Base-by-base conservation (phyloP, 2,888 invertebrate species). In the Meloe dianella region DNA sequence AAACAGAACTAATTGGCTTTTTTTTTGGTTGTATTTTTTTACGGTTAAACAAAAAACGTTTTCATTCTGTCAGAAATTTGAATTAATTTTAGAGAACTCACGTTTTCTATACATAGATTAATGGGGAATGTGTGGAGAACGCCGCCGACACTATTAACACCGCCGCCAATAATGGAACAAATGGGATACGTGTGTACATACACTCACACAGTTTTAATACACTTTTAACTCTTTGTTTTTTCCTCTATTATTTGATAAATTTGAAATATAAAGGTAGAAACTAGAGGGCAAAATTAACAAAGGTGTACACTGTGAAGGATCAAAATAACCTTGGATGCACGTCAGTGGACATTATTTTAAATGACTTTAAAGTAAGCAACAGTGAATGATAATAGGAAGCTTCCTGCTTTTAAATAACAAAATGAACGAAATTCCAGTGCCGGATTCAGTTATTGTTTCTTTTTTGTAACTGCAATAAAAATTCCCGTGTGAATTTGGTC, bases 351-450 rank as follows among this genome's bases (percentile, higher is more conserved):
- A 51, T 75, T 71, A 73, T 71, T 73, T 22, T 73, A 72, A 69
- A 77, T 76, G 75, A 77, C 77, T 75, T 73, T 75, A 73, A 54
- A 71, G 76, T 74, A 69, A 75, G 74, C 75, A 75, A 74, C 74
- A 75, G 75, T 76, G 75, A 71, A 54, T 73, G 73, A 78, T 80
- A 82, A 82, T 82, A 73, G 80, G 77, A 75, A 73, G 77, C 76
- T 82, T 82, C 82, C 82, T 80, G 81, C 76, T 57, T 65, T 27
- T 32, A 60, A 35, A 35, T 35, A 22, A 24, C 22, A 38, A 47
- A 35, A n/a, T 54, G 29, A 51, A 32, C 35, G 20, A 32, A 51
- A 60, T n/a, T 22, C 32, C 60, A 30, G 32, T 17, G 38, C 35
- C 22, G 60, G 24, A 10, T 10, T 60, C 20, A 12, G 20, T 4